Evolutionary conservation across 1,140 invertebrate genomes (phyloP), one percentile per base, ranked within the genome.

Genomic region (Drosophila mauritiana): DNA sequence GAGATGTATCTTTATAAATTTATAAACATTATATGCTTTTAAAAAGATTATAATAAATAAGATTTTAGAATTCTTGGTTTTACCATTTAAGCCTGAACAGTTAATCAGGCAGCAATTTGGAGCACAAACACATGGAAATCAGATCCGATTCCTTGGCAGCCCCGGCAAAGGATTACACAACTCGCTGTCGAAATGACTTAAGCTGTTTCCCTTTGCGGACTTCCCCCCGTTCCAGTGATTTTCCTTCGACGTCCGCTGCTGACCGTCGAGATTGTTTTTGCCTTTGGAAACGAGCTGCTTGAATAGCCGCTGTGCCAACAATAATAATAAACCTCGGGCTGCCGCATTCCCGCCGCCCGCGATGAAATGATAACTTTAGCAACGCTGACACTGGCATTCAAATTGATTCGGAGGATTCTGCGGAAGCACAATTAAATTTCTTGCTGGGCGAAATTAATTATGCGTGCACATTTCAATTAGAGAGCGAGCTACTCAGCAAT

Each of bases 141-240:
- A 56, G 64, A 69, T 83, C 67, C 4, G 17, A 69, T 69, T 49
- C 12, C 36, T 36, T 80, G 58, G 17, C 40, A 45, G 31, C 55
- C 2, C 2, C 20, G 20, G 20, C 58, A 55, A 59, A 54, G 73
- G 84, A 89, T 89, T 89, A 89, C 84, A 84, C 69, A 89, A 83
- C 78, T 78, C 68, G 64, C 64, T 85, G 81, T 78, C 81, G 79
- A 78, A 80, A 78, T 85, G 81, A 80, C 77, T 85, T 85, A 85
- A 85, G 58, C 55, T 57, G 31, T 58, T 43, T 68, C 48, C 64
- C 46, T 39, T 36, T 39, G 42, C 54, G 43, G 75, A 20, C 34
- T 62, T 42, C 7, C 31, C 34, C 22, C 40, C 13, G 31, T 31
- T 52, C 6, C 49, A 7, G 0, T 25, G 34, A 11, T 12, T 31